A percentile compares a stretch with the other conserved stretches of the same genome.
These are phyloP conservation scores for Frankliniella intonsa DNA, from an alignment of 2,888 invertebrate genomes.

Conservation along the genomic window DNA sequence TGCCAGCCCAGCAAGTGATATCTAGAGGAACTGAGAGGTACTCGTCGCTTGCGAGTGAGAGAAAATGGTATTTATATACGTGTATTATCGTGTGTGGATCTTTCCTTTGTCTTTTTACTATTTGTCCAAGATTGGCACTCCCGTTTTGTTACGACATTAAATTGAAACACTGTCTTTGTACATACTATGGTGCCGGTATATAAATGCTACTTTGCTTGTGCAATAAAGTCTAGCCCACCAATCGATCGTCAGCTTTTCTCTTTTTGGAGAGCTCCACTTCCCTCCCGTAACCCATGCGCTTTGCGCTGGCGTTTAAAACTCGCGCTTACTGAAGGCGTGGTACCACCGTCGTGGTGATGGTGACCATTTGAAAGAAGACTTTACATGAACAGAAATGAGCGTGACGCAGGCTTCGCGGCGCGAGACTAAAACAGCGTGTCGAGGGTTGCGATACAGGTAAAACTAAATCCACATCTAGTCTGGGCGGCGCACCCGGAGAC, in stretches of 20 bases:
- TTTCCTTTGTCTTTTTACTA: conserved; percentile 19
- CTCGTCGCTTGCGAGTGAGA: not conserved
- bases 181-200: conserved; percentile 25
- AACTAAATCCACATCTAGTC: too few species aligned
- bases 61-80: conserved; percentile 23
- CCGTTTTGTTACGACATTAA: not conserved
- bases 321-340: too few species aligned
- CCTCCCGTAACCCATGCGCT: too few species aligned
- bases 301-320: too few species aligned
- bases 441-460: too few species aligned
- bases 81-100: conserved; percentile 20
- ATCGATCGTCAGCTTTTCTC: not conserved
- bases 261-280: too few species aligned
- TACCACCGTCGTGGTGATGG: too few species aligned
- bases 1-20: not conserved
- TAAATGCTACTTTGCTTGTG: conserved; percentile 23
- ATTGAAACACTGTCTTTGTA: conserved; percentile 16
- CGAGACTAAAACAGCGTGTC: too few species aligned
- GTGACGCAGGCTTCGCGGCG: too few species aligned
- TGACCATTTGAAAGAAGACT: too few species aligned
- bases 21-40: conserved; percentile 7
- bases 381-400: too few species aligned
- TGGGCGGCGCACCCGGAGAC: too few species aligned
- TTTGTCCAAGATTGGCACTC: conserved; percentile 19
- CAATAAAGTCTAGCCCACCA: conserved; percentile 20